These are phyloP conservation scores for Piscicola geometra DNA, from an alignment of 2,888 invertebrate genomes.

Conservation along the genomic window DNA sequence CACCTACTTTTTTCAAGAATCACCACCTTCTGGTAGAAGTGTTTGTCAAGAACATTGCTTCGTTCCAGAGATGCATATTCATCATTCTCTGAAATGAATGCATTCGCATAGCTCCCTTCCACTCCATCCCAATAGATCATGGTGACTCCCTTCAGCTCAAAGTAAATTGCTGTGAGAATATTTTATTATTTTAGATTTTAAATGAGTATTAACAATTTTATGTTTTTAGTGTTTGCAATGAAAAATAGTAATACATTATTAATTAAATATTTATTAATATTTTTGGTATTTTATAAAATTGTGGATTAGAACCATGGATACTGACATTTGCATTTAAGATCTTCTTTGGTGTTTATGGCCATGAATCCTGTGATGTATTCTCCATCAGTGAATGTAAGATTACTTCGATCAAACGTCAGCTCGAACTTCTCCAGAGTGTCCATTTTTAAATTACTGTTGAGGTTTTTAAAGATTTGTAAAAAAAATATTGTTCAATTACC, in stretches of 20 bases:
- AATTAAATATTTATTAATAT: neutral
- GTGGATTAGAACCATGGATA: neutral
- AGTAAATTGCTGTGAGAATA: conserved; percentile 37
- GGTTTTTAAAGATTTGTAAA: no score
- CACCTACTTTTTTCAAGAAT: conserved; percentile 42
- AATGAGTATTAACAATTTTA: neutral
- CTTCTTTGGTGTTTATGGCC: conserved; percentile 2
- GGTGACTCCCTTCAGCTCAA: conserved; percentile 43
- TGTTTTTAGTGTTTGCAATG: neutral
- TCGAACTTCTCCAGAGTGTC: conserved; percentile 19
- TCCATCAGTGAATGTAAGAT: conserved; percentile 25
- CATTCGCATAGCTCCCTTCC: conserved; percentile 22
- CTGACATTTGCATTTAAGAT: conserved; percentile 21
- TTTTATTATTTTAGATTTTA: neutral
- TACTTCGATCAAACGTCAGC: conserved; percentile 19
- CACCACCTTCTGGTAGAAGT: conserved; percentile 42
- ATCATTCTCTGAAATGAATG: conserved; percentile 33
- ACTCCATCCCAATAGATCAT: conserved; percentile 41
- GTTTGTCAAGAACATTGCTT: conserved; percentile 40
- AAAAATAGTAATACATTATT: neutral
- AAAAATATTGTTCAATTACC: no score
- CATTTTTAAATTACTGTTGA: neutral
- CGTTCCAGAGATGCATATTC: conserved; percentile 3
- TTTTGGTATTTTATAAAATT: neutral
- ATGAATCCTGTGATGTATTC: conserved; percentile 31